phyloP scores from a whole-genome alignment of 2,113 vertebrate species.

The Brienomyrus brachyistius region DNA sequence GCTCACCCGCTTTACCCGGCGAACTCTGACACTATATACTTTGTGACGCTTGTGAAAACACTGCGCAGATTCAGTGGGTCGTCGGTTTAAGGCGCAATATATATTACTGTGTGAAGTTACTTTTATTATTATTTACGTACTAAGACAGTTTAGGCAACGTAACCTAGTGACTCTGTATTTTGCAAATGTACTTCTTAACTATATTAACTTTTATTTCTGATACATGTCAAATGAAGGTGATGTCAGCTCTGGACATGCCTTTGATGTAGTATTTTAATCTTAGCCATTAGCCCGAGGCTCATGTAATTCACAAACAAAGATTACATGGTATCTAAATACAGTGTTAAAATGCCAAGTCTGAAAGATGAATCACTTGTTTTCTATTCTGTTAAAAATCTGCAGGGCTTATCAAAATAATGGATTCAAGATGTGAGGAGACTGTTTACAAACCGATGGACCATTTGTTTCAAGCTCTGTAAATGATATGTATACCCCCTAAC shows the following conservation, averaged over 20 bases:
- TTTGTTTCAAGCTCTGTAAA: slow-evolving; percentile 12
- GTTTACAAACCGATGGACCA: slow-evolving; percentile 16
- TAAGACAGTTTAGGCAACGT: background rate
- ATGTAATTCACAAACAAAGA: background rate
- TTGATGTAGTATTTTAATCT: slow-evolving; percentile 12
- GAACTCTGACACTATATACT: background rate
- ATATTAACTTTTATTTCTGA: background rate
- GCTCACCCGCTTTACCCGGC: no score
- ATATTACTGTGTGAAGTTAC: background rate
- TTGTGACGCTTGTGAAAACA: background rate
- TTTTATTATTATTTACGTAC: background rate
- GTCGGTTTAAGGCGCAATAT: background rate
- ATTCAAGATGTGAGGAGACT: slow-evolving; percentile 14
- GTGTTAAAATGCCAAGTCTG: slow-evolving; percentile 11
- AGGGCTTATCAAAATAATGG: slow-evolving; percentile 21
- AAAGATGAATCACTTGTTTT: slow-evolving; percentile 21
- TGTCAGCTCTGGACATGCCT: background rate
- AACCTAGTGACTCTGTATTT: background rate
- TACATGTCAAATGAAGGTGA: slow-evolving; percentile 12
- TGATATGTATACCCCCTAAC: background rate
- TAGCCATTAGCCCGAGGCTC: background rate
- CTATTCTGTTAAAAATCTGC: slow-evolving; percentile 16
- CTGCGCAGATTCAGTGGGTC: background rate
- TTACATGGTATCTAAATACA: slow-evolving; percentile 13
- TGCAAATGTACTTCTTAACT: background rate